phyloP scores from a whole-genome alignment of 2,888 invertebrate genomes.

The Malthinus seriepunctatus region DNA sequence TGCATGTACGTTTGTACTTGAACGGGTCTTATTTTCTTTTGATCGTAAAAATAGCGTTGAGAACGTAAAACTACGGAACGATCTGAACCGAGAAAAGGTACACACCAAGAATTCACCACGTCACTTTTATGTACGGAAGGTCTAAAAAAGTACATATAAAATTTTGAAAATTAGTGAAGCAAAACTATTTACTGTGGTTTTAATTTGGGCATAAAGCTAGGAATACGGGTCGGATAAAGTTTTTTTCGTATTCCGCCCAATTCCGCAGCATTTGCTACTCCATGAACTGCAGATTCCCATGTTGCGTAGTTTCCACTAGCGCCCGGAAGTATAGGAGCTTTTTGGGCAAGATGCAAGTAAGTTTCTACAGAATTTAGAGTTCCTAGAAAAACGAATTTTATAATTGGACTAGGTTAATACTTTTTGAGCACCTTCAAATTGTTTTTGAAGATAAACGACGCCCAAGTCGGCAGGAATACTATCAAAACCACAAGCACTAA shows the following conservation, averaged over 20 bases:
- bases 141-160: constrained; percentile 14
- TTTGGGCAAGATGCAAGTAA: constrained; percentile 60
- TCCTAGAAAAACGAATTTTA: constrained; percentile 51
- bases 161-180: not conserved
- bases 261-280: constrained; percentile 68
- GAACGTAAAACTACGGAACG: constrained; percentile 79
- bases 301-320: constrained; percentile 79
- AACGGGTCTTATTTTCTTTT: constrained; percentile 71
- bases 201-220: constrained; percentile 65
- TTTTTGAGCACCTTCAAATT: constrained; percentile 67
- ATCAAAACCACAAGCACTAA: constrained; percentile 94
- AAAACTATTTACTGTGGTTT: constrained; percentile 55
- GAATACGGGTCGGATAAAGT: constrained; percentile 68
- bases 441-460: constrained; percentile 72
- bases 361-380: constrained; percentile 78
- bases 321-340: constrained; percentile 50
- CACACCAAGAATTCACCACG: constrained; percentile 41
- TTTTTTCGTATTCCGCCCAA: constrained; percentile 67
- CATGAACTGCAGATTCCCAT: constrained; percentile 85
- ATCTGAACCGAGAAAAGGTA: constrained; percentile 84
- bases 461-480: constrained; percentile 91
- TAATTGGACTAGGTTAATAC: not conserved
- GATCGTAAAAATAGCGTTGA: constrained; percentile 74
- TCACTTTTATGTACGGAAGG: constrained; percentile 31
- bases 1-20: constrained; percentile 74